Conservation (phyloP, 37 sponge, comb jelly and placozoan species). For the Beroe ovata region DNA sequence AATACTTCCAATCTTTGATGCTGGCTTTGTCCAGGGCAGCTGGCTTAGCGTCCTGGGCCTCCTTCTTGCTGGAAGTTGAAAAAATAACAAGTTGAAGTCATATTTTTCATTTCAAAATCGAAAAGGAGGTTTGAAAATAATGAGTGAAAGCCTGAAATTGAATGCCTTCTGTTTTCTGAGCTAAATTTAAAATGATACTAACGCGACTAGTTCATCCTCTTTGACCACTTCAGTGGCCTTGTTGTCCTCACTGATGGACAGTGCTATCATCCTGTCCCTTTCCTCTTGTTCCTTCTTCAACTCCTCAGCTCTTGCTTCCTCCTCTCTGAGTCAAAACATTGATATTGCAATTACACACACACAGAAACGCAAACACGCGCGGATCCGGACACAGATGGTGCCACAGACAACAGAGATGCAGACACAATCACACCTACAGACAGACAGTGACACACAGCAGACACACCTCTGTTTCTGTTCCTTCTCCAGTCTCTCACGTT, state of each 20-base stretch:
- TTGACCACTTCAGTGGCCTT: neutral
- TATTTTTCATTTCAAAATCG: too few relatives aligned
- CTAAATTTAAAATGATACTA: neutral
- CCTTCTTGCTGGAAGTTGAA: constrained; percentile 19
- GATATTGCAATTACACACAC: too few relatives aligned
- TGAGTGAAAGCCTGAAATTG: too few relatives aligned
- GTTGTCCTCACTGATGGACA: constrained; percentile 53
- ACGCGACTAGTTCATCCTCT: constrained; percentile 8
- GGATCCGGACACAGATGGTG: too few relatives aligned
- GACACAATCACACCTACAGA: too few relatives aligned
- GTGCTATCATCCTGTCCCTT: constrained; percentile 69
- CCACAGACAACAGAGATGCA: too few relatives aligned
- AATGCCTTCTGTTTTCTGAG: neutral
- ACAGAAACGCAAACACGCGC: too few relatives aligned
- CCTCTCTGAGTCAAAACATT: constrained; percentile 33
- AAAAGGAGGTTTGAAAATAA: too few relatives aligned
- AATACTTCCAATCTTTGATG: constrained; percentile 90
- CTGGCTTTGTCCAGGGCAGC: constrained; percentile 71
- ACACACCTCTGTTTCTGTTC: constrained; percentile 69
- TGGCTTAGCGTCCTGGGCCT: constrained; percentile 14
- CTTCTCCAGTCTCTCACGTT: constrained; percentile 54
- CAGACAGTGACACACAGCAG: too few relatives aligned
- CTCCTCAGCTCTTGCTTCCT: constrained; percentile 43
- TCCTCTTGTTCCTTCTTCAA: constrained; percentile 72
- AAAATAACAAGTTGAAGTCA: too few relatives aligned